phyloP scores from a whole-genome alignment of 35 echinoderm and acorn worm genomes.

The Lytechinus variegatus region DNA sequence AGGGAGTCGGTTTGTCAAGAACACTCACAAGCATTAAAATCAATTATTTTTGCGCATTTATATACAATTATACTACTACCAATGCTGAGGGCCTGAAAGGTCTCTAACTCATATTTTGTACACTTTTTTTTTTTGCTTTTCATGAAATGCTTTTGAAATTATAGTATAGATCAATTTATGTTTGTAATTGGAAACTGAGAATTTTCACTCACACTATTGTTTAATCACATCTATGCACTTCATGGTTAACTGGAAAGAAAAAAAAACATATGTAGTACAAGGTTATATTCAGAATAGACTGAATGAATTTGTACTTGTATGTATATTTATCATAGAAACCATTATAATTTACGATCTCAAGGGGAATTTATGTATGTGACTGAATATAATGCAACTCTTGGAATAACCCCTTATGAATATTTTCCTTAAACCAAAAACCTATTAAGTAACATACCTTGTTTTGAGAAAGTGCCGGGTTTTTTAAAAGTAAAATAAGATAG shows the following conservation, averaged over 20 bases:
- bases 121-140: not conserved
- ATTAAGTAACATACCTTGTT: no score
- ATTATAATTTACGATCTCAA: not conserved
- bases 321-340: not conserved
- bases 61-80: no score
- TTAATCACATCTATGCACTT: not conserved
- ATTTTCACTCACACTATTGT: not conserved
- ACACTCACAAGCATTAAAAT: no score
- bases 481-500: no score
- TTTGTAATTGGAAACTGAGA: not conserved
- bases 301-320: not conserved
- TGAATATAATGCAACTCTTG: not conserved
- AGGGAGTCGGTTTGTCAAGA: no score
- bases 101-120: not conserved
- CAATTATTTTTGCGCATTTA: no score
- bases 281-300: not conserved
- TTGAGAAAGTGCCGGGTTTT: no score
- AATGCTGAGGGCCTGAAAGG: not conserved
- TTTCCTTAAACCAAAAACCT: no score
- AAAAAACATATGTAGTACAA: not conserved
- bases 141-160: not conserved
- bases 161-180: not conserved
- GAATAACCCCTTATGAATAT: no score
- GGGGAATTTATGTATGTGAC: not conserved
- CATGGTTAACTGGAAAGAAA: not conserved